A percentile compares a stretch with the other conserved stretches of the same genome.
Conservation (phyloP, 1,140 invertebrate genomes). For the Elymnias hypermnestra region DNA sequence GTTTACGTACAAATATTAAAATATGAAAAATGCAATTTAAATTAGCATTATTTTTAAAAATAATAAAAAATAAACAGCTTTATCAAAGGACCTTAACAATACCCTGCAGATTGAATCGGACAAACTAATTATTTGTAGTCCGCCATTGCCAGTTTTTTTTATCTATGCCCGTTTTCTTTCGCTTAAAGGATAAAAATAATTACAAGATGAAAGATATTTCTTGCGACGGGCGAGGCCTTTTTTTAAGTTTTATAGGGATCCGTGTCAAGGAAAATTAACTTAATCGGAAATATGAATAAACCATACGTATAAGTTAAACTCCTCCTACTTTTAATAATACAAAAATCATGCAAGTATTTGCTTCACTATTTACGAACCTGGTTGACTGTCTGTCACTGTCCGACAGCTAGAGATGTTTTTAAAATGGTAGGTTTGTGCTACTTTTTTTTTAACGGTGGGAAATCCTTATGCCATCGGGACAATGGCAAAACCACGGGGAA, state of each 20-base stretch:
- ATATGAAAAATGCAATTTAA: constrained; percentile 10
- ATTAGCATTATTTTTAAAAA: constrained; percentile 7
- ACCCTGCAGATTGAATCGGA: constrained; percentile 41
- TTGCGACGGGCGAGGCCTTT: constrained; percentile 42
- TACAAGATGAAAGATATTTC: constrained; percentile 74
- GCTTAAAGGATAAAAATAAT: constrained; percentile 74
- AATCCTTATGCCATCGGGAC: no score
- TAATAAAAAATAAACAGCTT: constrained; percentile 11
- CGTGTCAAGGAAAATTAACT: no score
- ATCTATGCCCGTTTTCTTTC: constrained; percentile 49
- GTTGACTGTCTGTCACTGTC: no score
- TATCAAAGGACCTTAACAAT: constrained; percentile 32
- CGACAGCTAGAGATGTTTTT: no score
- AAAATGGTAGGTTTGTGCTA: no score
- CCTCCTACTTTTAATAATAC: no score
- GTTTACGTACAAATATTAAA: no score
- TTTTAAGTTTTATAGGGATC: constrained; percentile 32
- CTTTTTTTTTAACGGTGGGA: no score
- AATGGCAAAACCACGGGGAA: no score
- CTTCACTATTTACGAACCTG: neutral
- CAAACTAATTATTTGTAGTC: constrained; percentile 55
- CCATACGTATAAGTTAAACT: no score
- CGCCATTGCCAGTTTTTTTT: constrained; percentile 35
- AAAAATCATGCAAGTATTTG: neutral
- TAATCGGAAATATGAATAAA: no score